Evolutionary conservation across 1,140 invertebrate genomes (phyloP).

Genomic region (Drosophila pallidifrons): DNA sequence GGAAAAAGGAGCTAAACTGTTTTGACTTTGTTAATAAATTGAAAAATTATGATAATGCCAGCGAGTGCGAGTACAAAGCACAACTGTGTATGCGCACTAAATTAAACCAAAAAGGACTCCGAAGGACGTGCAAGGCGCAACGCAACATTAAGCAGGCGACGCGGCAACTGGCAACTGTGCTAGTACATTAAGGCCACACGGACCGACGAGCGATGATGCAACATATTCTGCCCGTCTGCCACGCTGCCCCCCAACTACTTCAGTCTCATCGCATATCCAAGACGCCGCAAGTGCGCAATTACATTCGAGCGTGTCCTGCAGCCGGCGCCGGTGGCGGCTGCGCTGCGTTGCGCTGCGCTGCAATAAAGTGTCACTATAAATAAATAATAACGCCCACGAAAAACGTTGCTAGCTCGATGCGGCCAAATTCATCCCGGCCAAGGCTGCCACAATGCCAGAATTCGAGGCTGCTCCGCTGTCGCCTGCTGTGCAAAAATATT

Average conservation of each 20-base stretch:
- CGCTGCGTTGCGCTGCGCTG: constrained; percentile 44
- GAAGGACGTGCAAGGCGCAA: constrained; percentile 74
- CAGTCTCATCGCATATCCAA: constrained; percentile 25
- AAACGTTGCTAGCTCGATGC: constrained; percentile 29
- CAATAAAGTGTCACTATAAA: constrained; percentile 83
- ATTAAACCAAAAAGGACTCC: constrained; percentile 65
- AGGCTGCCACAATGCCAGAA: neutral
- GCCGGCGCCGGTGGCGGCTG: constrained; percentile 57
- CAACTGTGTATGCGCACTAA: constrained; percentile 71
- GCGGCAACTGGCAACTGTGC: constrained; percentile 51
- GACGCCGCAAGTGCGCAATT: constrained; percentile 80
- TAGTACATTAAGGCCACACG: constrained; percentile 74
- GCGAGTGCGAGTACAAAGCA: constrained; percentile 25
- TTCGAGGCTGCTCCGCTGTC: constrained; percentile 16
- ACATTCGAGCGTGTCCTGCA: constrained; percentile 73
- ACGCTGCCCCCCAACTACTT: neutral
- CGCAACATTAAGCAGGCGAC: constrained; percentile 81
- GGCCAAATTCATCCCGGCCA: neutral
- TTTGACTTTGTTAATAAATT: constrained; percentile 84
- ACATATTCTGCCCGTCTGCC: constrained; percentile 68
- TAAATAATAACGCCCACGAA: constrained; percentile 83
- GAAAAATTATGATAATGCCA: constrained; percentile 81
- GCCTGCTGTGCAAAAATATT: constrained; percentile 79
- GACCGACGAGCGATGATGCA: constrained; percentile 72
- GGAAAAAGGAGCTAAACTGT: constrained; percentile 65